Base-by-base conservation (phyloP, 2,797 vertebrate genomes). In the Botia almorhae region DNA sequence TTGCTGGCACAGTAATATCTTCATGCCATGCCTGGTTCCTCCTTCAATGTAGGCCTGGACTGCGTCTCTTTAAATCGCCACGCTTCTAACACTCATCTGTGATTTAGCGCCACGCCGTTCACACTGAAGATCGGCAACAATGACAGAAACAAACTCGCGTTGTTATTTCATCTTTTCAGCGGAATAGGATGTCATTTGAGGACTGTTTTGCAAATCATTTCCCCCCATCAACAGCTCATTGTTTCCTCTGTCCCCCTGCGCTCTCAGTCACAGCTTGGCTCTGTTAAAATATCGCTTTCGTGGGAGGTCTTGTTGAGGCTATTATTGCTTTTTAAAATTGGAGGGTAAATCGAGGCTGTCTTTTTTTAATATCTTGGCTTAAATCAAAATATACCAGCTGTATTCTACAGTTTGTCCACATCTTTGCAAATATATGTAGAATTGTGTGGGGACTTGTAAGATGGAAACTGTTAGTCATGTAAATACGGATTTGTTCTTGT, bases 291-390 rank as follows among this genome's bases (percentile, higher is more conserved):
- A 77, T 77, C 16, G n/a, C 64, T 77, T 77, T 69, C 10, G 33
- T 19, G n/a, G 64, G 75, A 29, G 64, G 51, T 58, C 75, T 43
- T 4, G 21, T 50, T 29, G 78, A 65, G 60, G 63, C 33, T 29
- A 65, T 73, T 80, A 80, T 73, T 55, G 46, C 78, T 80, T 65
- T 79, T 80, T 73, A 55, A 12, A 73, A 73, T 73, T 73, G 78
- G 23, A 73, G 70, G 60, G 61, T 73, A 67, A 80, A 73, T 80
- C 33, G 33, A 73, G 17, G 11, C 60, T 39, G 51, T 72, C 78
- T 80, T 13, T n/a, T 43, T 60, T 64, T 80, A 43, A 73, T 80
- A 73, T 69, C 60, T 67, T 1, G 69, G 69, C 58, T 16, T 73
- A 56, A 73, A 80, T 73, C 36, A 48, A 46, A 80, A 56, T 11